phyloP scores from a whole-genome alignment of 1,140 invertebrate species.

The Megalonaias nervosa region DNA sequence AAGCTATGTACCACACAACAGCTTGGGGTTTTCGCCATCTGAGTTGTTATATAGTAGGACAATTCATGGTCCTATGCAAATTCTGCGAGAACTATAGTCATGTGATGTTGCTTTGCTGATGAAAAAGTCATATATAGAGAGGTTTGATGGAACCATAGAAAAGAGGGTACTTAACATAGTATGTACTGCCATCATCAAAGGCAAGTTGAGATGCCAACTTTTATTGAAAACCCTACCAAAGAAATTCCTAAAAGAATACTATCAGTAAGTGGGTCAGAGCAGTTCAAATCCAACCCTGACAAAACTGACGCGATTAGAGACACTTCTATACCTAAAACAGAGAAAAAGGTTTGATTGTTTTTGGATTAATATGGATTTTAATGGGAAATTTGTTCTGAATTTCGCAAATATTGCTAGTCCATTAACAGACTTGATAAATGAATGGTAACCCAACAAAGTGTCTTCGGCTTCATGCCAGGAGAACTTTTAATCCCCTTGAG shows the following conservation, averaged over 20 bases:
- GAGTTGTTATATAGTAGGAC: constrained; percentile 54
- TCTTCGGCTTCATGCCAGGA: constrained; percentile 28
- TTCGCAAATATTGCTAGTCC: constrained; percentile 53
- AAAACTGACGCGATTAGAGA: constrained; percentile 8
- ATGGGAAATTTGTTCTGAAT: constrained; percentile 34
- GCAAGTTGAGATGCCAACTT: neutral
- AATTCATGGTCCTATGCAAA: constrained; percentile 43
- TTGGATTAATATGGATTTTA: constrained; percentile 55
- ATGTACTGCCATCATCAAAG: neutral
- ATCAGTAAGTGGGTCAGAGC: neutral
- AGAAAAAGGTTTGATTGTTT: constrained; percentile 48
- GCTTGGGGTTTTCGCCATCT: constrained; percentile 54
- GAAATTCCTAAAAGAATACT: neutral
- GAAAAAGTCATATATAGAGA: constrained; percentile 28
- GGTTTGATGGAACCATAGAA: neutral
- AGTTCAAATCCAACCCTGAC: neutral
- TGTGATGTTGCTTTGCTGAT: constrained; percentile 18
- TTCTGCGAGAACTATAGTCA: constrained; percentile 50
- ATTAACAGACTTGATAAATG: constrained; percentile 44
- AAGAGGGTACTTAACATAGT: neutral
- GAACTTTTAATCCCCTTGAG: constrained; percentile 21
- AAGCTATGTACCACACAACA: constrained; percentile 35
- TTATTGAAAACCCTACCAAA: constrained; percentile 26
- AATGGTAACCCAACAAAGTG: constrained; percentile 33
- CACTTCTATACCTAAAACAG: constrained; percentile 12